Percentiles rank a stretch among this genome's conserved stretches.
Evolutionary conservation across 2,113 vertebrate genomes (phyloP).

Genomic region (Petrocephalus zakoni): DNA sequence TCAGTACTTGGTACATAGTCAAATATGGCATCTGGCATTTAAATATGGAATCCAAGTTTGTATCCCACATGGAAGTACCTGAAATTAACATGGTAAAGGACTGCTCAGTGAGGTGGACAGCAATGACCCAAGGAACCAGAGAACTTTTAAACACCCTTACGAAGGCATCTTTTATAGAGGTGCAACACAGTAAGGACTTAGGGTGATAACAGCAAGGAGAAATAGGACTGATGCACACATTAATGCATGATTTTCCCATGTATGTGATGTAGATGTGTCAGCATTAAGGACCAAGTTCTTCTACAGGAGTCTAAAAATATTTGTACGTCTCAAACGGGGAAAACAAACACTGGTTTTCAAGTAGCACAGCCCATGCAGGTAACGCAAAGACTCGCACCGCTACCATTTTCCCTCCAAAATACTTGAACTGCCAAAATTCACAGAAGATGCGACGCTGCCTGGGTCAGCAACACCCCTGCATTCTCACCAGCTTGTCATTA

Average conservation of each 20-base stretch:
- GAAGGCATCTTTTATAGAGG: background rate
- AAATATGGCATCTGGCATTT: background rate
- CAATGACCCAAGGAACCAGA: background rate
- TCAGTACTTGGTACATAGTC: background rate
- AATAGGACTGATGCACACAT: background rate
- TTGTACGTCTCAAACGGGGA: background rate
- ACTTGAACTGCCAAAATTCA: background rate
- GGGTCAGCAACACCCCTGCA: background rate
- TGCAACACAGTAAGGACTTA: background rate
- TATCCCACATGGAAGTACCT: background rate
- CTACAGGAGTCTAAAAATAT: background rate
- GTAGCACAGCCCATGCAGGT: background rate
- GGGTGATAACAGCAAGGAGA: background rate
- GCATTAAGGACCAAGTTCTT: background rate
- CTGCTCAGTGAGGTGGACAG: background rate
- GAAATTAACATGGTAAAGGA: background rate
- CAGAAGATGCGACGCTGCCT: background rate
- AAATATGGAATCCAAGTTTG: background rate
- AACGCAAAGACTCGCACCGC: background rate
- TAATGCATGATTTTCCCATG: constrained; percentile 1
- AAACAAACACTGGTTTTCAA: background rate
- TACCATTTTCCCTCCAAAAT: background rate
- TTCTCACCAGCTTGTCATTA: background rate
- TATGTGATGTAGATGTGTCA: background rate
- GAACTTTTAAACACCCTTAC: background rate